Percentiles rank a stretch among this genome's conserved stretches.
Conservation (phyloP, 2,113 vertebrate species). For the Oryzias woworae region DNA sequence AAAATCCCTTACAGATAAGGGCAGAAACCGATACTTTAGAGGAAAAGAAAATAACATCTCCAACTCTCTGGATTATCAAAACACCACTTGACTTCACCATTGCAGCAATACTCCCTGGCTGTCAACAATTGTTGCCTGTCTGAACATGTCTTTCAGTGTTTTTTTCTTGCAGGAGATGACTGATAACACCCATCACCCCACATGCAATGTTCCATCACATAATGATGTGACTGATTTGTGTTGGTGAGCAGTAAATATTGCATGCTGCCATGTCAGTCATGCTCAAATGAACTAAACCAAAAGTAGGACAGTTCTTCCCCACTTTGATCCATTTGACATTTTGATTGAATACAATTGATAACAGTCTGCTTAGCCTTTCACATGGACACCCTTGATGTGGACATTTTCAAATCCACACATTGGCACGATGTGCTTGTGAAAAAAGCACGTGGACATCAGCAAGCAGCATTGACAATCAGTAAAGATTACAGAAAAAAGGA, state of each 20-base stretch:
- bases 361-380: neutral
- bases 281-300: constrained; percentile 38
- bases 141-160: constrained; percentile 39
- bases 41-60: constrained; percentile 31
- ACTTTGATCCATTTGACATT: constrained; percentile 13
- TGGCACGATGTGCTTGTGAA: no score
- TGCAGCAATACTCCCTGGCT: constrained; percentile 23
- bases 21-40: constrained; percentile 7
- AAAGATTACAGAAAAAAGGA: no score
- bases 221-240: constrained; percentile 64
- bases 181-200: constrained; percentile 62
- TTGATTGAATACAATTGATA: constrained; percentile 15
- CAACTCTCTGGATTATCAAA: constrained; percentile 45
- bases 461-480: no score
- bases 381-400: no score
- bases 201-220: constrained; percentile 52
- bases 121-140: constrained; percentile 51
- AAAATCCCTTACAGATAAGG: constrained; percentile 21
- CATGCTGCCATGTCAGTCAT: constrained; percentile 52
- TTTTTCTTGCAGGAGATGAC: constrained; percentile 42
- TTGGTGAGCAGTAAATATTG: constrained; percentile 40
- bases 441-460: neutral
- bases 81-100: constrained; percentile 41
- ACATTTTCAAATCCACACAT: no score
- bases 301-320: constrained; percentile 18